Base-by-base conservation (phyloP, 92 coral and sea anemone genomes). In the Ricordea florida region DNA sequence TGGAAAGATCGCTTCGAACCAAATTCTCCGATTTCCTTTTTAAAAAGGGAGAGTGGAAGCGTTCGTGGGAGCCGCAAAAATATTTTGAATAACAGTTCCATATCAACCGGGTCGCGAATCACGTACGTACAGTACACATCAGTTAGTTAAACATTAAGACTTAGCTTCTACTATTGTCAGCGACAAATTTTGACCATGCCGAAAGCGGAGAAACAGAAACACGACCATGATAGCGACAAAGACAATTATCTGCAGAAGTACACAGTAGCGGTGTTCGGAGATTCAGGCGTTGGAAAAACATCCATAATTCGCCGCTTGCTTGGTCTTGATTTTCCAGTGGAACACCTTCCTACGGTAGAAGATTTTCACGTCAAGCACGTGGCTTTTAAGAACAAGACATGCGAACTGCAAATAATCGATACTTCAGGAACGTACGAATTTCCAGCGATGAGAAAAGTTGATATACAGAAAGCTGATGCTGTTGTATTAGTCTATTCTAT, bases 341-440 rank as follows among this genome's bases (percentile, higher is more conserved):
- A 79, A 26, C 86, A 94, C 32, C 55, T 50, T 6, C 97, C 98
- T 10, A 94, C 98, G 0, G 84, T 94, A 20, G 98, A 94, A 50
- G 94, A 94, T 29, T 91, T 84, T 50, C 92, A 88, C 50, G 89
- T 89, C 11, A 87, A 89, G 25, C 94, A 94, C 22, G 66, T 94
- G 11, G 64, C 84, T 30, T 81, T 81, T 49, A 80, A 68, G 21
- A 88, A 90, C 50, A 84, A 88, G 37, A 74, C 97, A 27, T 91
- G 85, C 29, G 86, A 89, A 32, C 90, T 94, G 18, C 94, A 87
- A 32, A 79, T 94, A 40, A 79, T 94, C n/a, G 98, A 94, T 38
- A 94, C 93, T 1, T 85, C 98, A 9, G 98, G 98, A 10, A 70
- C 85, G 34, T 91, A 94, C 57, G 97, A 94, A 35, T 94, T 94